Evolutionary conservation across 2,113 vertebrate species (phyloP).

Genomic region (Aythya baeri): DNA sequence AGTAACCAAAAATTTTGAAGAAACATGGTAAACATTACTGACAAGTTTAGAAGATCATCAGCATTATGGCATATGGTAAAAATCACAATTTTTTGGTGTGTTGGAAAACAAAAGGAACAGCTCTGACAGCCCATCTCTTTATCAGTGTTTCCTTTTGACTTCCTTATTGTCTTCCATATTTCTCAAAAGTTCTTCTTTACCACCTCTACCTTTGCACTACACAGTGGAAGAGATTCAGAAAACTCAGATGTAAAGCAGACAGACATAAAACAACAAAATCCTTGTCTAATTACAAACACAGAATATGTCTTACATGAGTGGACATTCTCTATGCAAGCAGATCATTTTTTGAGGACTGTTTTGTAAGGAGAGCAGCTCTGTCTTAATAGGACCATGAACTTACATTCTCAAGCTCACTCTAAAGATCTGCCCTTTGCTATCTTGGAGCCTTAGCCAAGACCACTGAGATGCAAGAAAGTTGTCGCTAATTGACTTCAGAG

Average conservation of each 20-base stretch:
- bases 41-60: neutral
- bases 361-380: neutral
- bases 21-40: neutral
- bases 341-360: accelerated
- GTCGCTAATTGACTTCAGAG: neutral
- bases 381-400: neutral
- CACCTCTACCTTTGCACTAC: neutral
- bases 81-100: neutral
- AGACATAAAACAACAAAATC: neutral
- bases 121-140: neutral
- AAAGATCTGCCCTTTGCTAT: neutral
- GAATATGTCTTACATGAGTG: neutral
- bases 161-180: neutral
- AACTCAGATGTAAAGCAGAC: neutral
- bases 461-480: neutral
- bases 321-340: neutral
- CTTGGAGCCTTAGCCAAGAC: neutral
- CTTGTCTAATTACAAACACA: neutral
- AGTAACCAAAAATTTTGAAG: neutral
- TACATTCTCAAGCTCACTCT: neutral
- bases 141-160: neutral
- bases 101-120: neutral
- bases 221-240: neutral
- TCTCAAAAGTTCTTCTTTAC: neutral
- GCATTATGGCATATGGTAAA: neutral